Percentiles rank a stretch among this genome's conserved stretches.
These are phyloP conservation scores for Botrylloides violaceus DNA, from an alignment of 23 tunicate species.

Conservation along the genomic window DNA sequence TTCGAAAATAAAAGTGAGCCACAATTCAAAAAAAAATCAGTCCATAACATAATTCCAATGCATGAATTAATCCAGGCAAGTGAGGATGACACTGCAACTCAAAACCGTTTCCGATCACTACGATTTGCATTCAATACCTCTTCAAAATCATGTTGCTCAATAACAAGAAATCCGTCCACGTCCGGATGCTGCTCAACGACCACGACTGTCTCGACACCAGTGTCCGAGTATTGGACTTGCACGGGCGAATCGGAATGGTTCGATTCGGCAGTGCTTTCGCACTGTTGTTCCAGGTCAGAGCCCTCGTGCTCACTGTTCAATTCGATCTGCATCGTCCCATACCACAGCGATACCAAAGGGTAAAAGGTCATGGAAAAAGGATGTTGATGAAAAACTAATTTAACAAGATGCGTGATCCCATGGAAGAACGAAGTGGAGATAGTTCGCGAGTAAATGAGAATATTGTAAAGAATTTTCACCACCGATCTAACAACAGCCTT, in stretches of 20 bases:
- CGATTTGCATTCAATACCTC: conserved; percentile 26
- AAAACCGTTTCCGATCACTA: background rate
- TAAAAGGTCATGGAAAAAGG: too few relatives aligned
- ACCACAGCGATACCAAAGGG: too few relatives aligned
- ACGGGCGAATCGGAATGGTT: conserved; percentile 44
- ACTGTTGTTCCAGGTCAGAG: conserved; percentile 19
- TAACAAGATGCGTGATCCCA: too few relatives aligned
- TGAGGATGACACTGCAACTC: conserved; percentile 6
- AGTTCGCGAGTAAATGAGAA: too few relatives aligned
- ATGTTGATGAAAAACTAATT: too few relatives aligned
- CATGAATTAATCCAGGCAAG: background rate
- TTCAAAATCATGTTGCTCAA: conserved; percentile 28
- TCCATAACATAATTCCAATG: conserved; percentile 4
- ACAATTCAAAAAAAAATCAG: too few relatives aligned
- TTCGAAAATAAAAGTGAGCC: too few relatives aligned
- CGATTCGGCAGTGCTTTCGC: conserved; percentile 43
- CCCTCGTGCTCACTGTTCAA: background rate
- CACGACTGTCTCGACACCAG: conserved; percentile 20
- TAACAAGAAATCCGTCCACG: conserved; percentile 49
- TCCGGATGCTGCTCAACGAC: conserved; percentile 35
- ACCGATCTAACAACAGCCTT: too few relatives aligned
- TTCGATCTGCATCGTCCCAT: background rate
- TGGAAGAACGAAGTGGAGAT: too few relatives aligned
- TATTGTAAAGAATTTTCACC: too few relatives aligned
- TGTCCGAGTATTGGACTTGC: conserved; percentile 28